Base-by-base conservation (phyloP, 2,797 vertebrate genomes). In the Megalops cyprinoides region DNA sequence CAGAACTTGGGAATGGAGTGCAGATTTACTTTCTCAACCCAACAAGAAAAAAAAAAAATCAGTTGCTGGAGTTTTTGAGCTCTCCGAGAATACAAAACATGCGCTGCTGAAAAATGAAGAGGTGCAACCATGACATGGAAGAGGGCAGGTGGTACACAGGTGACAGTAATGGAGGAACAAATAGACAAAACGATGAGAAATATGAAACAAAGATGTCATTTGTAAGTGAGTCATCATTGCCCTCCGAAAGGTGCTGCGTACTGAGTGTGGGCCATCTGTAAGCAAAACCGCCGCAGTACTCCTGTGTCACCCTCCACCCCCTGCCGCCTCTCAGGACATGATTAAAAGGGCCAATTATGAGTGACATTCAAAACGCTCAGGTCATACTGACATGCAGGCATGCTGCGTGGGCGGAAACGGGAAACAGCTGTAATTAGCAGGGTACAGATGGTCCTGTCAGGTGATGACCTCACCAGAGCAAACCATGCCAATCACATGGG, bases 391-490 rank as follows among this genome's bases (percentile, higher is more conserved):
- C 31, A 73, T 18, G 62, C 79, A 20, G 82, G 4, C 67, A 51
- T 37, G 73, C 46, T 79, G 37, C 8, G 58, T 73, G 48, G 55
- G 37, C 23, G 39, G 15, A 73, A 79, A 75, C 77, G 82, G 83
- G 80, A 84, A 87, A 84, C 78, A 79, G 79, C 85, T 82, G 71
- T 28, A 48, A 82, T 44, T 69, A 37, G 1, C 78, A 51, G 51
- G 80, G 20, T 71, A 14, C 55, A 55, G 86, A 65, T 51, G 65
- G 65, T 39, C 31, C n/a, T 6, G 76, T 80, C 49, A 60, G 74
- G 56, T 37, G 58, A 83, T 77, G 73, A 80, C 77, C 77, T 51
- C 55, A 28, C 23, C 28, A 60, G 12, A 62, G 14, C 1, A 28
- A 67, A 9, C 28, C 37, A n/a, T 18, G 18, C 4, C 18, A 23